Percentiles rank a stretch among this genome's conserved stretches.
Evolutionary conservation across 2,797 vertebrate genomes (phyloP).

Genomic region (Accipiter minullus): DNA sequence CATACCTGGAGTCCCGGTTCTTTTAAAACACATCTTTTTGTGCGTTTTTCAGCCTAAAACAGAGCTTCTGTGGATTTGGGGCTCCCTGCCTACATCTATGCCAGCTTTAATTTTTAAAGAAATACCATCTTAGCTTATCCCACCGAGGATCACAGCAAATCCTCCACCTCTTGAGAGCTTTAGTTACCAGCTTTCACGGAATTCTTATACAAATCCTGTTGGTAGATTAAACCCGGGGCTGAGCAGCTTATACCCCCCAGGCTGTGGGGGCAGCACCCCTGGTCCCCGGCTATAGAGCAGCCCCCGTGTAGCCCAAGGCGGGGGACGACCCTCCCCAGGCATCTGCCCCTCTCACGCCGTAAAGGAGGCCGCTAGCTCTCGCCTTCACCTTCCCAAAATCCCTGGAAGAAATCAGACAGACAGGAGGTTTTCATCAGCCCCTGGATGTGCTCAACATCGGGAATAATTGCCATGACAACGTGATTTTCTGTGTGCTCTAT

Average conservation of each 20-base stretch:
- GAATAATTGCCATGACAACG: not conserved
- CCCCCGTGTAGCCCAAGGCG: rapidly evolving
- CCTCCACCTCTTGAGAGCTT: not conserved
- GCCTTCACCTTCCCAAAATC: not conserved
- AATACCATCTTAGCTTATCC: not conserved
- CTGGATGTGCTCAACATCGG: not conserved
- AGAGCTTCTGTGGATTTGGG: not conserved
- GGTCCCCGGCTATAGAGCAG: not conserved
- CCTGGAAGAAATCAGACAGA: not conserved
- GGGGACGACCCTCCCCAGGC: not conserved
- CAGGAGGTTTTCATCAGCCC: not conserved
- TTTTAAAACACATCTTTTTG: not conserved
- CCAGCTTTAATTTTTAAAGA: not conserved
- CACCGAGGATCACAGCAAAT: not conserved
- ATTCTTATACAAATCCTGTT: conserved; percentile 14
- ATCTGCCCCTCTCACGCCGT: not conserved
- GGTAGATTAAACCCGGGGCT: not conserved
- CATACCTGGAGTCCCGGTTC: not conserved
- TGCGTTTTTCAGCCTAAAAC: not conserved
- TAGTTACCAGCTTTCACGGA: not conserved
- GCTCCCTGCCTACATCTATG: not conserved
- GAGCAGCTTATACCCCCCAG: not conserved
- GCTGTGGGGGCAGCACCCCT: not conserved
- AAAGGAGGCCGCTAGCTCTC: not conserved
- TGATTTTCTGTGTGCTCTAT: not conserved